phyloP scores from a whole-genome alignment of 2,113 vertebrate species.

The Tachuris rubrigastra region DNA sequence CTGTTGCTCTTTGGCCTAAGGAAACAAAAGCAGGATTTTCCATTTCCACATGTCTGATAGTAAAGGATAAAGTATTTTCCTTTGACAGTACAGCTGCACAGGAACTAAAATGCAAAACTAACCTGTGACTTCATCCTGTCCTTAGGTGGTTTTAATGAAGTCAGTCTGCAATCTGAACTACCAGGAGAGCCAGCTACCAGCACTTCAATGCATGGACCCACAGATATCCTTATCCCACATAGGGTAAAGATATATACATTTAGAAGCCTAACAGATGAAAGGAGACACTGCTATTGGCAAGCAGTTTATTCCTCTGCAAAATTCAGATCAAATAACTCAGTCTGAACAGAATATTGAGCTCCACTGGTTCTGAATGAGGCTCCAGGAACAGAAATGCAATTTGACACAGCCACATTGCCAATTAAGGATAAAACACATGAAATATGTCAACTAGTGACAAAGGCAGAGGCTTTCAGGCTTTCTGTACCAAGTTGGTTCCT shows the following conservation, averaged over 20 bases:
- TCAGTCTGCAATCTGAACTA: neutral
- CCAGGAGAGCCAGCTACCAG: neutral
- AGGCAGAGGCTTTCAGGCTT: constrained; percentile 1
- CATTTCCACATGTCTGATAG: neutral
- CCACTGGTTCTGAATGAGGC: constrained; percentile 1
- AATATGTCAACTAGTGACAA: constrained; percentile 39
- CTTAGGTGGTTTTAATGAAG: neutral
- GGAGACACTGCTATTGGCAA: constrained; percentile 10
- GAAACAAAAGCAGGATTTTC: neutral
- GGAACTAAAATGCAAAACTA: constrained; percentile 15
- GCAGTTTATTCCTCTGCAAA: constrained; percentile 51
- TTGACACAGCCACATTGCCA: constrained; percentile 38
- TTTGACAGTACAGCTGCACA: neutral
- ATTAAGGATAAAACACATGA: constrained; percentile 52
- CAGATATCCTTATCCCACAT: neutral
- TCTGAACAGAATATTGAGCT: constrained; percentile 28
- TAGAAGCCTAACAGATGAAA: constrained; percentile 3
- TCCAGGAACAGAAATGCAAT: constrained; percentile 21
- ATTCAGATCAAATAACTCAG: constrained; percentile 49
- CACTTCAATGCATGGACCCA: neutral
- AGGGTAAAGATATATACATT: neutral
- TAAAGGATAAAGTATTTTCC: neutral
- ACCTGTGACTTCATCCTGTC: neutral
- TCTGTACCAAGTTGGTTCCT: constrained; percentile 29
- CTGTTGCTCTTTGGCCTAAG: neutral